Percentiles rank a stretch among this genome's conserved stretches.
phyloP scores from a whole-genome alignment of 2,113 vertebrate genomes.

The Willisornis vidua region DNA sequence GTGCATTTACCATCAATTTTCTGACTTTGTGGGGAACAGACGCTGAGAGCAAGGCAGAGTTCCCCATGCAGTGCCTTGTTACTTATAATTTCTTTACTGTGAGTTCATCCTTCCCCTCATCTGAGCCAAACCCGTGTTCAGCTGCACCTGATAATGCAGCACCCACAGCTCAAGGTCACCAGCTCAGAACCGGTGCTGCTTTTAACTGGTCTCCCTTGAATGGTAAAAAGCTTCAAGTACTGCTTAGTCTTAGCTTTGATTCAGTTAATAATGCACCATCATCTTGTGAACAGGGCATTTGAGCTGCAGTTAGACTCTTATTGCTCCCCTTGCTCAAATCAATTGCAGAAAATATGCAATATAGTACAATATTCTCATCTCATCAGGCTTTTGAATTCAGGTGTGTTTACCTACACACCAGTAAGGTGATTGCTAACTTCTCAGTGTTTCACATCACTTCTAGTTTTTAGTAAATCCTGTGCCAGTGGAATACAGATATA shows the following conservation, averaged over 20 bases:
- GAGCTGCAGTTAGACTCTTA: background rate
- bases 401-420: background rate
- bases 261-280: background rate
- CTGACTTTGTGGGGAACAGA: conserved; percentile 41
- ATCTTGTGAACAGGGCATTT: background rate
- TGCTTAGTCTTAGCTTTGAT: background rate
- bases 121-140: background rate
- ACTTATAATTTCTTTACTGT: conserved; percentile 44
- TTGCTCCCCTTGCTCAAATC: background rate
- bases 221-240: background rate
- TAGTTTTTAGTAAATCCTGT: background rate
- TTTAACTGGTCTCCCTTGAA: background rate
- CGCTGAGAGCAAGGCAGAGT: conserved; percentile 23
- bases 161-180: background rate
- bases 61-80: conserved; percentile 1
- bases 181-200: background rate
- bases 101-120: background rate
- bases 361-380: background rate
- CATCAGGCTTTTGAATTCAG: background rate
- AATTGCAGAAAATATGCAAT: background rate
- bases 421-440: background rate
- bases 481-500: background rate
- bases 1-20: conserved; percentile 61
- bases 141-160: conserved; percentile 20
- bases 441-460: background rate